Evolutionary conservation across 2,888 invertebrate species (phyloP).

Genomic region (Schizaphis graminum): DNA sequence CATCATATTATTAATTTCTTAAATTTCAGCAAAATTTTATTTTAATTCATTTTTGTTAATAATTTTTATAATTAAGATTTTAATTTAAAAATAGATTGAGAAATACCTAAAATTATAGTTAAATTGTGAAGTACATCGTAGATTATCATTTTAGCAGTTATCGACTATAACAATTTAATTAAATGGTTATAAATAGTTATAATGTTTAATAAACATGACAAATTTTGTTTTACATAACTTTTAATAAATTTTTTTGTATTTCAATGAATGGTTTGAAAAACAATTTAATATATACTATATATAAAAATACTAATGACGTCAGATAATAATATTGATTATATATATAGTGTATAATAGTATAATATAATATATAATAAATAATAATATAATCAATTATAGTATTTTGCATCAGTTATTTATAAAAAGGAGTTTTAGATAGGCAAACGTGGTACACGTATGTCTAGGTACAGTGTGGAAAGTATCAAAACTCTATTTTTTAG

Average conservation of each 20-base stretch:
- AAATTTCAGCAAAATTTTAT: background rate
- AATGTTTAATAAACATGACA: background rate
- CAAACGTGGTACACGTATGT: conserved; percentile 40
- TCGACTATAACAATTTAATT: background rate
- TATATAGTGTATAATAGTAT: no score
- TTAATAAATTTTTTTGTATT: background rate
- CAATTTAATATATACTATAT: no score
- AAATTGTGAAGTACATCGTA: background rate
- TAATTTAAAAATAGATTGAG: background rate
- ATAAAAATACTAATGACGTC: background rate
- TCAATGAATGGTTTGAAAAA: background rate
- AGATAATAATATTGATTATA: background rate
- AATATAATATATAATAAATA: no score
- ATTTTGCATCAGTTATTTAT: background rate
- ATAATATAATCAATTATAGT: background rate
- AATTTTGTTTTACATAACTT: background rate
- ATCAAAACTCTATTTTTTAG: background rate
- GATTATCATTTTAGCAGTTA: background rate
- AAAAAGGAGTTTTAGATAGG: conserved; percentile 61
- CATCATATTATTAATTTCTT: background rate
- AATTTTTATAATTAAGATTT: background rate
- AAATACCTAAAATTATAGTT: background rate
- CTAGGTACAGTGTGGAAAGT: conserved; percentile 8
- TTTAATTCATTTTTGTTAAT: background rate
- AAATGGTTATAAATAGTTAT: background rate